These are phyloP conservation scores for Nymphicus hollandicus DNA, from an alignment of 2,113 vertebrate species.

Conservation along the genomic window DNA sequence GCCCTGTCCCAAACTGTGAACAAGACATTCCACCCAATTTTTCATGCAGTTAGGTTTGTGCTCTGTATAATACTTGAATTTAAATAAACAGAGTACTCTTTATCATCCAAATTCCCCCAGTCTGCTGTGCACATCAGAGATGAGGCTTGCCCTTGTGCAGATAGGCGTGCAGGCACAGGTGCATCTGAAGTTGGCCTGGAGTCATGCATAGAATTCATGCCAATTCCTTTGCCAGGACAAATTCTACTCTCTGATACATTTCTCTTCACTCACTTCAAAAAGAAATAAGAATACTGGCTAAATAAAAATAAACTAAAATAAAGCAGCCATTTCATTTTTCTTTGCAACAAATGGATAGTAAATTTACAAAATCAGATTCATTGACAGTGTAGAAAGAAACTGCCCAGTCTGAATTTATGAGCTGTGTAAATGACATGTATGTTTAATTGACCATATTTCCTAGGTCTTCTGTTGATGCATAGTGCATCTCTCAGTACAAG, in stretches of 20 bases:
- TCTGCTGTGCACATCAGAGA: not conserved
- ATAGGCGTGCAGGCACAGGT: not conserved
- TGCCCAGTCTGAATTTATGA: not conserved
- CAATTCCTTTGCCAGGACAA: not conserved
- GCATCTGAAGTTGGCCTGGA: not conserved
- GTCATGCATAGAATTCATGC: not conserved
- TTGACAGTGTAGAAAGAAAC: conserved; percentile 14
- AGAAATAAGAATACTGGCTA: not conserved
- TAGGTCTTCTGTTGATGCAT: not conserved
- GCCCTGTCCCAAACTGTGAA: not conserved
- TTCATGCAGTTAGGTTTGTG: not conserved
- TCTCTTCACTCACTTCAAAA: not conserved
- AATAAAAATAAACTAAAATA: conserved; percentile 27
- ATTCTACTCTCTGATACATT: not conserved
- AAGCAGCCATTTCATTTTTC: not conserved
- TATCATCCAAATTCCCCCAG: not conserved
- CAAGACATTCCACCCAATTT: not conserved
- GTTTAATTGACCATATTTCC: conserved; percentile 7
- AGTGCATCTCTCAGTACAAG: not conserved
- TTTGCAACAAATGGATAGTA: not conserved
- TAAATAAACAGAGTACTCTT: not conserved
- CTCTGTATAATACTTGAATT: not conserved
- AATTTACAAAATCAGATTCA: conserved; percentile 23
- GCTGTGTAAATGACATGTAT: not conserved
- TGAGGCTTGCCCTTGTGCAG: not conserved